Evolutionary conservation across 2,113 vertebrate species (phyloP).

Genomic region (Notechis scutatus): DNA sequence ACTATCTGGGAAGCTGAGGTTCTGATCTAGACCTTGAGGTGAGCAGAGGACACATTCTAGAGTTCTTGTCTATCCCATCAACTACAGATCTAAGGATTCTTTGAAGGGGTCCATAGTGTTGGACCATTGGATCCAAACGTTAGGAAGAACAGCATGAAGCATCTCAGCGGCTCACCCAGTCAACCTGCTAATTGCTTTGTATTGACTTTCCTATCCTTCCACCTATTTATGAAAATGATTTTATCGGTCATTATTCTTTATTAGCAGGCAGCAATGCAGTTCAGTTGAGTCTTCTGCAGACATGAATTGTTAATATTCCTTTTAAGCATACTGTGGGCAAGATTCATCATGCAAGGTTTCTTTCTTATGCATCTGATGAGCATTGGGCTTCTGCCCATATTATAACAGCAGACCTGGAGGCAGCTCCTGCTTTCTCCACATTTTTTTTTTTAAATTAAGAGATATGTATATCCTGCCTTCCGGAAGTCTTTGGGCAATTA

Average conservation of each 20-base stretch:
- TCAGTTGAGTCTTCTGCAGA: not conserved
- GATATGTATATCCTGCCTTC: not conserved
- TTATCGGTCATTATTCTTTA: not conserved
- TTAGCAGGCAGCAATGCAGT: not conserved
- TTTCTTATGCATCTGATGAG: not conserved
- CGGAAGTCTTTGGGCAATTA: not conserved
- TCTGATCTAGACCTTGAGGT: not conserved
- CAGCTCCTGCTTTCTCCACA: not conserved
- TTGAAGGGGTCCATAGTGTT: not conserved
- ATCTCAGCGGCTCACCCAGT: not conserved
- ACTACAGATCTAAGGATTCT: not conserved
- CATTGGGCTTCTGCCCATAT: not conserved
- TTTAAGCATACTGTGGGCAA: not conserved
- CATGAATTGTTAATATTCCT: slow-evolving; percentile 9
- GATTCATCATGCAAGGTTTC: not conserved
- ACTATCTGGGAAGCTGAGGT: not conserved
- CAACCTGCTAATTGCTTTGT: not conserved
- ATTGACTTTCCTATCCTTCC: not conserved
- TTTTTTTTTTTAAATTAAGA: not conserved
- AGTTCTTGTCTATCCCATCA: not conserved
- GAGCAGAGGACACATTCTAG: not conserved
- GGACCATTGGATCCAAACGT: not conserved
- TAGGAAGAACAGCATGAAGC: not conserved
- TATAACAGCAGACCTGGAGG: not conserved
- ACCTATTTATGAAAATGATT: not conserved